Evolutionary conservation across 53 echinoderm and acorn worm genomes (phyloP).

Genomic region (Antedon mediterranea): DNA sequence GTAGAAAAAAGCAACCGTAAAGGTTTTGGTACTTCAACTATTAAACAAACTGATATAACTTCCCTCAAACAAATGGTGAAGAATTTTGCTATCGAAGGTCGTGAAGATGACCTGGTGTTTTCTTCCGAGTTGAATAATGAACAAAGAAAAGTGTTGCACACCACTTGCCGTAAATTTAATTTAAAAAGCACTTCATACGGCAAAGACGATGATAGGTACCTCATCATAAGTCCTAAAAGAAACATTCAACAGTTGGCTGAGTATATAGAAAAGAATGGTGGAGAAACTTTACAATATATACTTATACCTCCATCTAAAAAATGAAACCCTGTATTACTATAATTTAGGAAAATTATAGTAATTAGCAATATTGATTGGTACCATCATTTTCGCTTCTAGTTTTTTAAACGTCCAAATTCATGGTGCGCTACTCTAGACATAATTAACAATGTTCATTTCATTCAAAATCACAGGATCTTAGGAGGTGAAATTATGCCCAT

Average conservation of each 20-base stretch:
- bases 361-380: too few relatives aligned
- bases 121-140: slow-evolving; percentile 21
- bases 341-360: too few relatives aligned
- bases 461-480: too few relatives aligned
- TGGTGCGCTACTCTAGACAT: too few relatives aligned
- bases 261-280: slow-evolving; percentile 34
- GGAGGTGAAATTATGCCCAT: too few relatives aligned
- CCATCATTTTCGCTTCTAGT: too few relatives aligned
- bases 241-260: slow-evolving; percentile 20
- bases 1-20: slow-evolving; percentile 14
- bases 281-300: slow-evolving; percentile 29
- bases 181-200: slow-evolving; percentile 48
- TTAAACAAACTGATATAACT: slow-evolving; percentile 9
- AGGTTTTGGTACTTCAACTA: slow-evolving; percentile 20
- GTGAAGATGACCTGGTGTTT: slow-evolving; percentile 42
- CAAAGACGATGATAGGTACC: slow-evolving; percentile 19
- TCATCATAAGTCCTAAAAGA: slow-evolving; percentile 21
- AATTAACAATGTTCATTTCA: too few relatives aligned
- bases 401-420: too few relatives aligned
- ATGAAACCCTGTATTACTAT: too few relatives aligned
- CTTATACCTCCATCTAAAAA: slow-evolving; percentile 15
- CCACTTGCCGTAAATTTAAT: slow-evolving; percentile 4
- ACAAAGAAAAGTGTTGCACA: slow-evolving; percentile 37
- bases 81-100: slow-evolving; percentile 21
- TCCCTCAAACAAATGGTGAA: slow-evolving; percentile 20